Conservation (phyloP, 1,140 invertebrate genomes). For the Drosophila bipectinata region DNA sequence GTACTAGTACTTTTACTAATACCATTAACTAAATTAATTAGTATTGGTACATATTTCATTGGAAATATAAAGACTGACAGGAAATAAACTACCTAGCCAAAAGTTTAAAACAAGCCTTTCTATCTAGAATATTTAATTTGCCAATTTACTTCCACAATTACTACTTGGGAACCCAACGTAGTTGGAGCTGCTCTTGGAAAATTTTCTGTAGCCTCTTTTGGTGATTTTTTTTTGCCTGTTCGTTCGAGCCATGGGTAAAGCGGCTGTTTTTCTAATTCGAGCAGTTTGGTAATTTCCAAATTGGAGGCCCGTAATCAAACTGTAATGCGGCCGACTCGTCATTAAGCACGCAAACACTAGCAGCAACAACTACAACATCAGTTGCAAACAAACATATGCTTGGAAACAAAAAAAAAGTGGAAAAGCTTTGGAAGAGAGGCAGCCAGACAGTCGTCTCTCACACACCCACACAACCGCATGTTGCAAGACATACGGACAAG, state of each 20-base stretch:
- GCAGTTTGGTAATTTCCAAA: conserved; percentile 78
- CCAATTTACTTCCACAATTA: conserved; percentile 11
- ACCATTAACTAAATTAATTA: too few relatives aligned
- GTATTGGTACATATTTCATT: too few relatives aligned
- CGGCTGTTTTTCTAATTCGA: conserved; percentile 68
- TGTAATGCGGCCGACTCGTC: conserved; percentile 73
- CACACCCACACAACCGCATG: conserved; percentile 20
- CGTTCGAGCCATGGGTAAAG: conserved; percentile 16
- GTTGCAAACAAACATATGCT: conserved; percentile 65
- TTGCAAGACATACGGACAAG: conserved; percentile 43
- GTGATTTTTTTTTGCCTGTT: conserved; percentile 28
- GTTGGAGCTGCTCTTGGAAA: conserved; percentile 22
- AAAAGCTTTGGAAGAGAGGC: conserved; percentile 35
- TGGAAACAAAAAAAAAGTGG: conserved; percentile 13
- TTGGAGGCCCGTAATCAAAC: conserved; percentile 71
- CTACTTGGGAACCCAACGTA: background rate
- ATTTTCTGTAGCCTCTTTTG: conserved; percentile 57
- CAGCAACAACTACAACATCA: conserved; percentile 34
- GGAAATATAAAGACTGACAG: background rate
- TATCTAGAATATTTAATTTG: conserved; percentile 17
- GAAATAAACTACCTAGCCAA: background rate
- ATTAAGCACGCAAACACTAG: conserved; percentile 70
- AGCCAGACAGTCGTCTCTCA: conserved; percentile 56
- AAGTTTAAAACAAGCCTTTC: background rate
- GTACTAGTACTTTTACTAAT: too few relatives aligned